Conservation (phyloP, 2,888 invertebrate genomes). For the Troglohyphantes excavatus region DNA sequence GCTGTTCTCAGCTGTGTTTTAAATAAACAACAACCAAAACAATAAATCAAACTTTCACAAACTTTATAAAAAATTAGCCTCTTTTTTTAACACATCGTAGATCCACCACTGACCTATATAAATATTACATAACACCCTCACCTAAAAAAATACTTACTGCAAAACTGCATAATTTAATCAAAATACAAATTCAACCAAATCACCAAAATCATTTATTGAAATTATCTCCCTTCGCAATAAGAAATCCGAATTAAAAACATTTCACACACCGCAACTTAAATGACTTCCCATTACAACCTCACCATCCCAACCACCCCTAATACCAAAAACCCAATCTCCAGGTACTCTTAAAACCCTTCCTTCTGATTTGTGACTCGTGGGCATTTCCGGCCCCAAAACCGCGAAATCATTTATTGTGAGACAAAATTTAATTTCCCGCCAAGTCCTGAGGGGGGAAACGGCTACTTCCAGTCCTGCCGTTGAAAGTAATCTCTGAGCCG, state of each 20-base stretch:
- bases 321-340: conserved; percentile 8
- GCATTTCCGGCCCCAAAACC: conserved; percentile 40
- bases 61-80: no score
- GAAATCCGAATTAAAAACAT: conserved; percentile 16
- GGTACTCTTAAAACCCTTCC: neutral
- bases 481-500: conserved; percentile 38
- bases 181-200: neutral
- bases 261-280: conserved; percentile 14
- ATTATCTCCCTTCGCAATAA: neutral
- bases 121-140: no score
- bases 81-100: no score
- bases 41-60: no score
- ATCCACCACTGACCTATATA: no score
- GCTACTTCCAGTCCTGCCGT: neutral
- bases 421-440: neutral
- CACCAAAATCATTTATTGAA: neutral
- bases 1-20: no score
- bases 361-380: conserved; percentile 19
- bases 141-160: no score
- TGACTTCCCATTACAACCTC: no score
- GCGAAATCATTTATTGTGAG: conserved; percentile 49
- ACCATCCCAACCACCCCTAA: conserved; percentile 18
- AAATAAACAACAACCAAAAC: no score
- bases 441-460: no score
- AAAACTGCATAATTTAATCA: no score